Conservation (phyloP, 2,888 invertebrate genomes). For the Ornithoptera alexandrae region DNA sequence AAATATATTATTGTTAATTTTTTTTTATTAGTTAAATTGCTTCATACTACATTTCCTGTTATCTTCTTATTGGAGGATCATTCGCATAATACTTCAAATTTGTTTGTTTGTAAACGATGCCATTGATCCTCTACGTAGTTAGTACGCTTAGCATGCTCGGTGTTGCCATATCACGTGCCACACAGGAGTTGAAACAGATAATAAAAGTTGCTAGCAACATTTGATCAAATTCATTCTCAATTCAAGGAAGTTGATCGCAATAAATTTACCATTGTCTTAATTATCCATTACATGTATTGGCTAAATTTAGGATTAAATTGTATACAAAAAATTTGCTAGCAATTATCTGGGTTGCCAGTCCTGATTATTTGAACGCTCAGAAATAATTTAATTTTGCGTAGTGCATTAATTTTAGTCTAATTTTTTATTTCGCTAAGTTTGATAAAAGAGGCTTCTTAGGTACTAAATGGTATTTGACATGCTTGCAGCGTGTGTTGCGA, state of each 20-base stretch:
- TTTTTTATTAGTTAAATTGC: not conserved
- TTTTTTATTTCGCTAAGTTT: not conserved
- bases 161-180: slow-evolving; percentile 55
- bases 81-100: slow-evolving; percentile 11
- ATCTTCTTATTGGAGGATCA: slow-evolving; percentile 21
- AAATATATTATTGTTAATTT: too few species aligned
- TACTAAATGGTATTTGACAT: not conserved
- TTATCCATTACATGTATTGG: slow-evolving; percentile 19
- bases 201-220: slow-evolving; percentile 40
- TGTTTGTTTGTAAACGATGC: slow-evolving; percentile 33
- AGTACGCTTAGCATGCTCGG: slow-evolving; percentile 42
- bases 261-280: slow-evolving; percentile 20
- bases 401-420: not conserved
- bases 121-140: slow-evolving; percentile 41
- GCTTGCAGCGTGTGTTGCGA: slow-evolving; percentile 7
- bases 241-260: not conserved
- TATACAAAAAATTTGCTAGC: slow-evolving; percentile 49
- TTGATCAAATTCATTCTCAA: not conserved
- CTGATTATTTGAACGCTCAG: not conserved
- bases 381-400: not conserved
- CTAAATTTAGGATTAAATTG: not conserved
- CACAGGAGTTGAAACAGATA: slow-evolving; percentile 44
- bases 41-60: slow-evolving; percentile 9
- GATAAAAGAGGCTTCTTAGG: not conserved
- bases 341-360: slow-evolving; percentile 58